phyloP scores from a whole-genome alignment of 2,797 vertebrate species.

The Darevskia nairensis region DNA sequence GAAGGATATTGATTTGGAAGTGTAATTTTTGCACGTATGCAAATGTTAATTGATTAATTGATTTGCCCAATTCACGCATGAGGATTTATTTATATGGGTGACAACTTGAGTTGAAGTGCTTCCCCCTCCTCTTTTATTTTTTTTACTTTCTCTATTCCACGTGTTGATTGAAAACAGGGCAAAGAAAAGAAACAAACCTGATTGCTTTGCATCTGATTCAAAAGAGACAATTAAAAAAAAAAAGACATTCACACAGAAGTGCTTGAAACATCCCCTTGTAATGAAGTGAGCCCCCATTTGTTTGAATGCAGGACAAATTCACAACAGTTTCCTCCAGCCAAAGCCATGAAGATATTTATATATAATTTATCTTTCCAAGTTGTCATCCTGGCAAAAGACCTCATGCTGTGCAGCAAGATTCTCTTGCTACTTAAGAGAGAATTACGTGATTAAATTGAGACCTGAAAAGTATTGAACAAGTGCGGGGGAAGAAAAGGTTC shows the following conservation, averaged over 20 bases:
- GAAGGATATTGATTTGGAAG: neutral
- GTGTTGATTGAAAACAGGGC: conserved; percentile 9
- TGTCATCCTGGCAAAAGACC: conserved; percentile 91
- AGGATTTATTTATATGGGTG: neutral
- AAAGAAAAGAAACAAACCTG: neutral
- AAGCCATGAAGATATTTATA: conserved; percentile 86
- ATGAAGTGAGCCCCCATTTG: conserved; percentile 66
- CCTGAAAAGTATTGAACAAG: conserved; percentile 94
- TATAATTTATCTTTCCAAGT: conserved; percentile 96
- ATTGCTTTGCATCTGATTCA: conserved; percentile 16
- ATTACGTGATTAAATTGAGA: conserved; percentile 97
- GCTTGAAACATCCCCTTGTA: conserved; percentile 30
- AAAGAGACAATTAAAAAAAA: neutral
- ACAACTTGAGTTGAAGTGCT: neutral
- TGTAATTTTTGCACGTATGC: neutral
- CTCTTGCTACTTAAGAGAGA: conserved; percentile 92
- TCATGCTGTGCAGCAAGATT: conserved; percentile 89
- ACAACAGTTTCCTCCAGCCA: conserved; percentile 78
- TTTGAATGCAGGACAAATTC: conserved; percentile 78
- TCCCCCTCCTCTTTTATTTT: too few relatives aligned
- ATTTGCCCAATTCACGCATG: neutral
- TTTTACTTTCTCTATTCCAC: neutral
- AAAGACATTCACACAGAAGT: neutral
- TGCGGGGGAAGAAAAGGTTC: conserved; percentile 91
- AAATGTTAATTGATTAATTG: neutral